Conservation (phyloP, 2,797 vertebrate species). For the Tragelaphus oryx region DNA sequence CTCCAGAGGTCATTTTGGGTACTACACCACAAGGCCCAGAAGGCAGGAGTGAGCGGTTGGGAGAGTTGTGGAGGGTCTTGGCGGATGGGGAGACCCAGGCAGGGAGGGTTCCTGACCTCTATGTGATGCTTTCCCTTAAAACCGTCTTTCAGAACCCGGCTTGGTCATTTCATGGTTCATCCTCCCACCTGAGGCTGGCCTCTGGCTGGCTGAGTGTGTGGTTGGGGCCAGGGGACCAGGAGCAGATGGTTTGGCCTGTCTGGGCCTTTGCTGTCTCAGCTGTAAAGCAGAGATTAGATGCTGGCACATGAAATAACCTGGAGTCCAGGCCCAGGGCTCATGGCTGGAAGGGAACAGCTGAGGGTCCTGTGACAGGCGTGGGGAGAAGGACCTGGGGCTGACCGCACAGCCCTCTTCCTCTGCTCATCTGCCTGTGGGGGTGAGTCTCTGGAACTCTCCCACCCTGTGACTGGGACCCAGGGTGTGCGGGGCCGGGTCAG, state of each 20-base stretch:
- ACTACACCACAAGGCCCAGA: background rate
- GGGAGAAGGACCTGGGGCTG: accelerated
- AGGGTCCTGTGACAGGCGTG: accelerated
- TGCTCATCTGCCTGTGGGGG: accelerated
- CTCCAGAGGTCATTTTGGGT: background rate
- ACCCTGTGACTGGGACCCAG: background rate
- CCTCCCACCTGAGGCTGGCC: background rate
- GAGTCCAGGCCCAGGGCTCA: accelerated
- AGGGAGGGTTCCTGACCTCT: accelerated
- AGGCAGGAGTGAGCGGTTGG: accelerated
- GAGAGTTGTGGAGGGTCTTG: background rate
- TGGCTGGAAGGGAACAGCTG: background rate
- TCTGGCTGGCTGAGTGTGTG: background rate
- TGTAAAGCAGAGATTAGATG: background rate
- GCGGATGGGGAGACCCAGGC: background rate
- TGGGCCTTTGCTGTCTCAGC: background rate
- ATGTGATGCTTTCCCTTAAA: background rate
- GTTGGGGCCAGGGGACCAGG: accelerated
- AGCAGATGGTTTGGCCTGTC: background rate
- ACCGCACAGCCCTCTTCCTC: accelerated
- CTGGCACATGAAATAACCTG: accelerated
- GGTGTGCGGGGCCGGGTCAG: accelerated
- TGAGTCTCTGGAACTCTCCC: background rate
- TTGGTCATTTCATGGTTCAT: background rate
- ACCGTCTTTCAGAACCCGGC: background rate